Percentiles rank a stretch among this genome's conserved stretches.
Evolutionary conservation across 2,888 invertebrate genomes (phyloP).

Genomic region (Drosophila flavopinicola): DNA sequence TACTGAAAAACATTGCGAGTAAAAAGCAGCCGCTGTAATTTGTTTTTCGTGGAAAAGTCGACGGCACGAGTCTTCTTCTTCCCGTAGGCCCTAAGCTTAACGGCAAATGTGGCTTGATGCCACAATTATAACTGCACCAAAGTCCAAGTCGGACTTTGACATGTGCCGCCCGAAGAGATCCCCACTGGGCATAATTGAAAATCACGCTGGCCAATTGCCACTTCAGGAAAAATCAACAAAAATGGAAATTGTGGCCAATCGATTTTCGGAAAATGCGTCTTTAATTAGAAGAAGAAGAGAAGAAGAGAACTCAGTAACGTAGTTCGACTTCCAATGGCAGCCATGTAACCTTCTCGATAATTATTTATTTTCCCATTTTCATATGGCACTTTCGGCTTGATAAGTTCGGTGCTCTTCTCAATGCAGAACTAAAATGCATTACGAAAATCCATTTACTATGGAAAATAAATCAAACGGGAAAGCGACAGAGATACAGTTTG

Average conservation of each 20-base stretch:
- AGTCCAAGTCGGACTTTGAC: slow-evolving; percentile 46
- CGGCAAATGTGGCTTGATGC: slow-evolving; percentile 66
- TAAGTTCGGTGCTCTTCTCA: slow-evolving; percentile 54
- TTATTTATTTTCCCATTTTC: slow-evolving; percentile 75
- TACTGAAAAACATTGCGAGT: neutral
- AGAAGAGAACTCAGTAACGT: too few relatives aligned
- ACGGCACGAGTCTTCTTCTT: slow-evolving; percentile 58
- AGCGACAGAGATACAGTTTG: slow-evolving; percentile 43
- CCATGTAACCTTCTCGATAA: slow-evolving; percentile 59
- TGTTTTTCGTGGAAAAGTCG: slow-evolving; percentile 54
- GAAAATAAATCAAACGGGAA: slow-evolving; percentile 77
- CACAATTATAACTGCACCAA: slow-evolving; percentile 54
- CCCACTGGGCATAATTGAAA: slow-evolving; percentile 66
- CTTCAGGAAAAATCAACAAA: slow-evolving; percentile 74
- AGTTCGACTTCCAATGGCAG: slow-evolving; percentile 30
- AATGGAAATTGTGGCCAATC: slow-evolving; percentile 77
- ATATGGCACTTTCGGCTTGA: slow-evolving; percentile 60
- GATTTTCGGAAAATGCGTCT: slow-evolving; percentile 64
- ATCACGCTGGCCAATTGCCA: slow-evolving; percentile 76
- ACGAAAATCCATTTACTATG: slow-evolving; percentile 75
- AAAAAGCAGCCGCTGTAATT: slow-evolving; percentile 23
- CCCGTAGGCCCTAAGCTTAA: slow-evolving; percentile 49
- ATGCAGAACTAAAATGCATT: slow-evolving; percentile 79
- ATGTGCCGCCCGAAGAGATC: slow-evolving; percentile 62
- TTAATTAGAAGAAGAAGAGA: slow-evolving; percentile 68